phyloP scores from a whole-genome alignment of 2,113 vertebrate species.

The Cynocephalus volans region DNA sequence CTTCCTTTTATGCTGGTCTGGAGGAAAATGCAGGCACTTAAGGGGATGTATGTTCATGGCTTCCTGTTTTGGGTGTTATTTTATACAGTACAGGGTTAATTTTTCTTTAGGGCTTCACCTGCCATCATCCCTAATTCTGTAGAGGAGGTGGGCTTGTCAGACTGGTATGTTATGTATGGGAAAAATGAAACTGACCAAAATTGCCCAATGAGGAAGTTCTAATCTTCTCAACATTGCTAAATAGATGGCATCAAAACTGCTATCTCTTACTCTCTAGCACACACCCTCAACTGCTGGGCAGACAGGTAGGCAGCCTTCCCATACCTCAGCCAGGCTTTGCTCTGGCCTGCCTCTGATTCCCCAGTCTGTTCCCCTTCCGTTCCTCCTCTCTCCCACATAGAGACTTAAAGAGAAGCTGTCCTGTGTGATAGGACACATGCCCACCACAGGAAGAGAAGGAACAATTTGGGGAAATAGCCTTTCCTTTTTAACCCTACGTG shows the following conservation, averaged over 20 bases:
- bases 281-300: neutral
- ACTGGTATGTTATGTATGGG: neutral
- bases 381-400: neutral
- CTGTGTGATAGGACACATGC: too few relatives aligned
- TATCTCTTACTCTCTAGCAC: neutral
- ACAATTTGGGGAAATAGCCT: neutral
- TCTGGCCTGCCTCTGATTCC: neutral
- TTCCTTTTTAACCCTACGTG: neutral
- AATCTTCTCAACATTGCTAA: conserved; percentile 60
- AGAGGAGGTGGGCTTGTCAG: neutral
- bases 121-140: neutral
- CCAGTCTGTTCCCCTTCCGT: neutral
- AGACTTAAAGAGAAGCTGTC: conserved; percentile 21
- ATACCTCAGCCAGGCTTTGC: neutral
- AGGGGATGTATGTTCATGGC: neutral
- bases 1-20: neutral
- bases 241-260: neutral
- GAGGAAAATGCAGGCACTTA: neutral
- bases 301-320: neutral
- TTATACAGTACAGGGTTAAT: conserved; percentile 5
- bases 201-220: conserved; percentile 71
- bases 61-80: neutral
- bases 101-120: neutral
- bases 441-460: neutral
- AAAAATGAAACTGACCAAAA: conserved; percentile 58